Evolutionary conservation across 2,797 vertebrate species (phyloP), one percentile per base, ranked within the genome.

Genomic region (Sebastes trivittatus): DNA sequence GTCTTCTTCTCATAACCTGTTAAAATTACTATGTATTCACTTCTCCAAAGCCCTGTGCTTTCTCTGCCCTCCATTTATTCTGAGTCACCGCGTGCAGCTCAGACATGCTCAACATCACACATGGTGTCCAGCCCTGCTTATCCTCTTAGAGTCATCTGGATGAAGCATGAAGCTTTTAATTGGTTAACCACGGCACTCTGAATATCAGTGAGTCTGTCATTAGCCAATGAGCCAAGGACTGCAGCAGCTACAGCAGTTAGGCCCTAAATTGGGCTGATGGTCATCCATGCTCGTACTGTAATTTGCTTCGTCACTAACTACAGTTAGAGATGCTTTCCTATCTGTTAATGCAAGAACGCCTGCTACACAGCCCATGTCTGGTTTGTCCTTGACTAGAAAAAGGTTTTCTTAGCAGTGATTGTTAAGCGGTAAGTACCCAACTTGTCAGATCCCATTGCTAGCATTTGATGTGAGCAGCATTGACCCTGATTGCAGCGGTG

Each of bases 121-220:
- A 65, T 71, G 75, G 78, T 72, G 29, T 78, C 75, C 71, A 27
- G 73, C 64, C 23, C 30, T 64, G 82, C 84, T 91, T 86, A 89
- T 92, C 88, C 82, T 91, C 82, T 86, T 82, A 82, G 72, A 84
- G 78, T 75, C 55, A 73, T 87, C 70, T 74, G 66, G 61, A 77
- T 86, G 80, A 88, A 86, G 74, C 68, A 63, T 84, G 68, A 80
- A 73, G 78, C 54, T 83, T 92, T 93, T 94, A 93, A 95, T 92
- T 93, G 93, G 91, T 87, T 88, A 90, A 91, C 86, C 83, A 75
- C 80, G 63, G 67, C 76, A 70, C 58, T 88, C 78, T 49, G 76
- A 70, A 79, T 72, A 89, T 88, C 83, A 88, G 79, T 22, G 67
- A 8, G 38, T 73, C 62, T 64, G 34, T 78, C 81, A 91, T 91